Evolutionary conservation across 1,140 invertebrate species (phyloP), one percentile per base, ranked within the genome.

Genomic region (Eupeodes corollae): DNA sequence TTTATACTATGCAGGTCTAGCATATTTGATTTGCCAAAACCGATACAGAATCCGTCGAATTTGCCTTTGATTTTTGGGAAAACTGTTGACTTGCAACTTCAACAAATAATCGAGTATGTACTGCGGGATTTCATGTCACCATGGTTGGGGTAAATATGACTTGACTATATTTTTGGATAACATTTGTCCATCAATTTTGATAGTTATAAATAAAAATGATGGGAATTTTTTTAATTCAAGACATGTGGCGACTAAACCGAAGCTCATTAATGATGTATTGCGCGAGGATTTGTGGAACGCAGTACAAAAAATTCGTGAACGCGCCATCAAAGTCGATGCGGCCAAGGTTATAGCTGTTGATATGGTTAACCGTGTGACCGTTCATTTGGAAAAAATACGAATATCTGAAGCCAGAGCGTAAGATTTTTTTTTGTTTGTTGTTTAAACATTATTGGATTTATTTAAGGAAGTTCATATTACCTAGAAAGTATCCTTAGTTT

Each of bases 331-430:
- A 61, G 76, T 92, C 39, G 88, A 92, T 70, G 79, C 83, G 21
- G 82, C 88, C 40, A 86, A 87, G 67, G 71, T 92, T 16, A 77
- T 92, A 35, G 86, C 88, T 5, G 80, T 79, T 59, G 87, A 86
- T 69, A 82, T 91, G 67, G 80, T 90, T 3, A 78, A 76, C 38
- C 82, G 78, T 64, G 78, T 91, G 9, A 86, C 85, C 30, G 75
- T 79, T 50, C 90, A 94, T 75, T 87, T 91, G 71, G 86, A 88
- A 63, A 83, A 84, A 59, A 87, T 92, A 39, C 75, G 86, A 55
- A 75, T 85, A 57, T 80, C 86, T 14, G 35, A 37, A 37, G 13
- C 19, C 16, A 42, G 21, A 42, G 40, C 40, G 13, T 37, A 37
- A 37, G 13, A 26, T 5, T 26, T 5, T 5, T 26, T 5, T 5